Evolutionary conservation across 2,113 vertebrate genomes (phyloP).

Genomic region (Shinisaurus crocodilurus): DNA sequence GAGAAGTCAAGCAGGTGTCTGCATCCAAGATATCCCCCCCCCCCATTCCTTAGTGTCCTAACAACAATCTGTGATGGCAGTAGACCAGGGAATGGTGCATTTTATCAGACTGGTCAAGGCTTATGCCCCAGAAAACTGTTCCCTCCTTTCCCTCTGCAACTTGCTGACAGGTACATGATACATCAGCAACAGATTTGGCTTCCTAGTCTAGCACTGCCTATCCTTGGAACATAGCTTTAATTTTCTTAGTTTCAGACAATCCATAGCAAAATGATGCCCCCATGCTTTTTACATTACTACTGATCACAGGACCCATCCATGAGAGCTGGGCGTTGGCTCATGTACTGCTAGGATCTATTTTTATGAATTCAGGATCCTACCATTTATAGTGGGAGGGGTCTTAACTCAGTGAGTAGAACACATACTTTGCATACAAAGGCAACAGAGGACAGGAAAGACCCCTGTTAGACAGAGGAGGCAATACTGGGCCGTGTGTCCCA

Average conservation of each 20-base stretch:
- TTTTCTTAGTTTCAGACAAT: neutral
- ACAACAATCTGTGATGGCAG: neutral
- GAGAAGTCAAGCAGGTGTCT: slow-evolving; percentile 4
- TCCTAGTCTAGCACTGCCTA: neutral
- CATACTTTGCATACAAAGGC: neutral
- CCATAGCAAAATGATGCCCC: neutral
- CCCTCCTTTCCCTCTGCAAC: neutral
- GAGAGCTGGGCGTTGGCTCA: neutral
- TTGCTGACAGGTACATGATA: neutral
- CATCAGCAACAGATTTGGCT: neutral
- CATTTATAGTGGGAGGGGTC: neutral
- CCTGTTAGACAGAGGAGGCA: neutral
- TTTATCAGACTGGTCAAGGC: neutral
- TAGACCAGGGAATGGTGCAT: neutral
- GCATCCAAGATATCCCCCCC: slow-evolving; percentile 27
- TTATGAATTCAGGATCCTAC: neutral
- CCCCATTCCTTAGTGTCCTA: neutral
- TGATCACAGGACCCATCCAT: neutral
- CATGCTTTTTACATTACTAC: neutral
- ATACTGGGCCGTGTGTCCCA: neutral
- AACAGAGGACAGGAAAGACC: neutral
- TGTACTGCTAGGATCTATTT: too few relatives aligned
- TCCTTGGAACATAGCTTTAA: neutral
- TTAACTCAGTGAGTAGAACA: neutral
- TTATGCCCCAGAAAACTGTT: neutral